Conservation (phyloP, 2,797 vertebrate genomes). For the Erethizon dorsatum region DNA sequence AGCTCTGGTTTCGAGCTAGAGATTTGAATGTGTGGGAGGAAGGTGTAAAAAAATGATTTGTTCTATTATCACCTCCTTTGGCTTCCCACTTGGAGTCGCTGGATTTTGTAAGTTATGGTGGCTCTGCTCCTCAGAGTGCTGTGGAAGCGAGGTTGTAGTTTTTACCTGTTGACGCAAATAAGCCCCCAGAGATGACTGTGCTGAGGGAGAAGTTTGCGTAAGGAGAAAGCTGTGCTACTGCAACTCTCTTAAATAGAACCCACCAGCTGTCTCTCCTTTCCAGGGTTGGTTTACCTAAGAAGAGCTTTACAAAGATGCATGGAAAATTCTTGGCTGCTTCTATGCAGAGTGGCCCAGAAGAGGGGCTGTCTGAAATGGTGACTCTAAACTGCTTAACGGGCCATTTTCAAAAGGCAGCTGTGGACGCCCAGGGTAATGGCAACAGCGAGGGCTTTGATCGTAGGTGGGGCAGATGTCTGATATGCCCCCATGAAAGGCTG, state of each 20-base stretch:
- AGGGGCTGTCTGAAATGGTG: background rate
- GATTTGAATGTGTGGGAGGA: constrained; percentile 74
- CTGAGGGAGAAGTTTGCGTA: constrained; percentile 42
- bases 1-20: constrained; percentile 47
- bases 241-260: constrained; percentile 69
- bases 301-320: constrained; percentile 45
- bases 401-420: constrained; percentile 21
- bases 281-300: constrained; percentile 45
- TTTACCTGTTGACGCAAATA: constrained; percentile 78
- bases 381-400: background rate
- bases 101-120: constrained; percentile 63
- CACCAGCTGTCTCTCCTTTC: constrained; percentile 71
- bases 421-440: background rate
- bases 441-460: background rate
- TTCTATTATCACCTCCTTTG: constrained; percentile 83
- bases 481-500: background rate
- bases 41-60: constrained; percentile 83
- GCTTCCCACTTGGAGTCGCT: constrained; percentile 70
- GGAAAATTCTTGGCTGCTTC: constrained; percentile 33
- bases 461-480: background rate
- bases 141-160: constrained; percentile 60
- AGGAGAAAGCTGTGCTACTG: constrained; percentile 48
- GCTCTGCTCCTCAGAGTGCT: constrained; percentile 12
- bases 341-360: background rate
- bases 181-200: constrained; percentile 72